Conservation (phyloP, 2,888 invertebrate species). For the Maniola hyperantus region DNA sequence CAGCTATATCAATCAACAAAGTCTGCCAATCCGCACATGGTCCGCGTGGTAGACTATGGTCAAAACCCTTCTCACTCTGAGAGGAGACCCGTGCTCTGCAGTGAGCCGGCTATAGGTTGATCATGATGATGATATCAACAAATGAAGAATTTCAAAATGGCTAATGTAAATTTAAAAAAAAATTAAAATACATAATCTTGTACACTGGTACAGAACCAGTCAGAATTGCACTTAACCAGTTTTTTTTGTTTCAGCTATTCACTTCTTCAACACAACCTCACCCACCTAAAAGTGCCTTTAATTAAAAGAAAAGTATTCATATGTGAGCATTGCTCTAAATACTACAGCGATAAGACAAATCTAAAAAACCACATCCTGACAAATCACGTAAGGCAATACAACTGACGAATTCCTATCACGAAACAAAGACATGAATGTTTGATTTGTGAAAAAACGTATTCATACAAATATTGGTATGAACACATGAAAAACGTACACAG, state of each 20-base stretch:
- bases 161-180: too few relatives aligned
- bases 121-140: too few relatives aligned
- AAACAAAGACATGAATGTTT: constrained; percentile 28
- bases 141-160: too few relatives aligned
- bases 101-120: too few relatives aligned
- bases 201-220: too few relatives aligned
- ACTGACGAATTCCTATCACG: background rate
- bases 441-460: constrained; percentile 41
- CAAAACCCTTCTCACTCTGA: too few relatives aligned
- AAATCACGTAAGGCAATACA: constrained; percentile 11
- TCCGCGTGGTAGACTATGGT: too few relatives aligned
- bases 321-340: constrained; percentile 37
- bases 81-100: too few relatives aligned
- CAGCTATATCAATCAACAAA: too few relatives aligned
- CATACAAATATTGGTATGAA: constrained; percentile 44
- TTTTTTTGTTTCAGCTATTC: constrained; percentile 42
- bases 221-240: too few relatives aligned
- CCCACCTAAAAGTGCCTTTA: constrained; percentile 43
- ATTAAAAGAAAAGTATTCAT: constrained; percentile 26
- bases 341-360: constrained; percentile 24
- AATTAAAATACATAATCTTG: too few relatives aligned
- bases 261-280: constrained; percentile 44
- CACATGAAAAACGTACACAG: constrained; percentile 46
- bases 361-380: constrained; percentile 29
- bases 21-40: too few relatives aligned